Evolutionary conservation across 2,797 vertebrate species (phyloP), one percentile per base, ranked within the genome.

Genomic region (Megalops cyprinoides): DNA sequence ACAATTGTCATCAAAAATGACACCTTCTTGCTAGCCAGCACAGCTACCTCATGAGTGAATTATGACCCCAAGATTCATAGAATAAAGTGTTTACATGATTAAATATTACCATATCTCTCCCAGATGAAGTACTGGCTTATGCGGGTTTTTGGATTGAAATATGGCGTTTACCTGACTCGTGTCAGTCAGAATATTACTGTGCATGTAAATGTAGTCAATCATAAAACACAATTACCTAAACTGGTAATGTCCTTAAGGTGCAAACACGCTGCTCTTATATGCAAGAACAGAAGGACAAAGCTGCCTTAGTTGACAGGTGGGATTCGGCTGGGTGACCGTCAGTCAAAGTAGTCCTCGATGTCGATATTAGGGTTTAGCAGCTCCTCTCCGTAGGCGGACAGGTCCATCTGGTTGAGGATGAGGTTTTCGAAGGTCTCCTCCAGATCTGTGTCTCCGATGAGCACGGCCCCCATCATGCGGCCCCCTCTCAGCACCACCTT

Each of bases 401-500:
- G 94, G 86, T 98, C 96, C 97, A 98, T 99, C 62, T 96, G 96
- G 89, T 99, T 99, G 85, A 99, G 94, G 87, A 99, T 99, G 56
- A 99, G 88, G 86, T 99, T 99, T 90, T 99, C 98, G 88, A 99
- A 99, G 1, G 98, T 99, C 92, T 99, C 98, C 85, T 99, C 98
- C 83, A 99, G 89, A 85, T 99, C 95, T 0, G 97, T 98, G 74
- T 99, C 97, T 8, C 97, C 97, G 0, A 99, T 98, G 4, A 99
- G 92, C 82, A 98, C 92, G 0, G 97, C 97, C 77, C 97, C 97
- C 86, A 98, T 89, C 97, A 98, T 98, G 25, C 94, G 92, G 0
- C 97, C 97, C 0, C 90, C 89, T 31, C 94, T 95, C 89, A 99
- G 91, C 82, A 99, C 94, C 0, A 95, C 96, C 89, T 99, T 99